Base-by-base conservation (phyloP, 2,888 invertebrate genomes). In the Pimpla rufipes region DNA sequence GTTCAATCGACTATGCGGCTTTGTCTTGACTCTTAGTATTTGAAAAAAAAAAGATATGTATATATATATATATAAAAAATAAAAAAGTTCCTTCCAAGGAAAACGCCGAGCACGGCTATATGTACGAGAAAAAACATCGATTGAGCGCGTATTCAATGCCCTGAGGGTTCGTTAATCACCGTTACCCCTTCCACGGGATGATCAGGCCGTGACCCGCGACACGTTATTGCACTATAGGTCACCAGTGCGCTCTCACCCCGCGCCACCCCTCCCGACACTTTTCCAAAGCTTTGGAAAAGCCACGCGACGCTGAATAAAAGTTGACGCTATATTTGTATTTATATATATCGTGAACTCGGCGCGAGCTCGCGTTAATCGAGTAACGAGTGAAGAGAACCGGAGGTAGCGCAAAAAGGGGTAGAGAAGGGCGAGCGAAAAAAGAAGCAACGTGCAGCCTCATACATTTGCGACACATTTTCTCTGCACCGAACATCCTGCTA, bases 151-250 rank as follows among this genome's bases (percentile, higher is more conserved):
- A 77, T 73, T 73, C 67, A 73, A 83, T 76, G 71, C 45, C 62
- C 29, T 35, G 76, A 73, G 67, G 52, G 52, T 82, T 78, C 67
- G 73, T 82, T 77, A 79, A 67, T 68, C 50, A 57, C 55, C 64
- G 66, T 42, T 45, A 45, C 35, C 71, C 75, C 59, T 76, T 76
- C 59, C 21, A 45, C 47, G 42, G 5, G 29, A 59, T 47, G 76
- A 76, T 78, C 74, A 47, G 64, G 68, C 81, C 78, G 78, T 81
- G 79, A 79, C 75, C 84, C 81, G 57, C 70, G 81, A 81, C 84
- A 81, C 84, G 78, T 79, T 81, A 75, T 84, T 84, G 81, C 81
- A 81, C 84, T 84, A 78, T 78, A 67, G 64, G 55, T 74, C 73
- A 21, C 73, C 55, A 57, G 40, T 62, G 68, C 74, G 45, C 52